These are phyloP conservation scores for Rhinella marina DNA, from an alignment of 2,797 vertebrate species.

Conservation along the genomic window DNA sequence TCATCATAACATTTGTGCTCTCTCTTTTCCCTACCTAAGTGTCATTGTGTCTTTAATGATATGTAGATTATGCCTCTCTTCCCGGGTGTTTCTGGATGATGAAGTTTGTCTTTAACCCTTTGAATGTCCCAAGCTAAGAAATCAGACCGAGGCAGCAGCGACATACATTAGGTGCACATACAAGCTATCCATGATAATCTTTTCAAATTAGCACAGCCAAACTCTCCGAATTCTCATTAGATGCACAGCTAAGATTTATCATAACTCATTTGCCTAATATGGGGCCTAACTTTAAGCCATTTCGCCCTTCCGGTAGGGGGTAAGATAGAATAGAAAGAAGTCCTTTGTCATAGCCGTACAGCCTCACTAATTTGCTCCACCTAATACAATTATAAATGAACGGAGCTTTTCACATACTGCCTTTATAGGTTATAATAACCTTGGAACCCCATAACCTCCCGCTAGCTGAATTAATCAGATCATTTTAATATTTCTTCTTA, in stretches of 20 bases:
- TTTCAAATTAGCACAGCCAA: conserved; percentile 85
- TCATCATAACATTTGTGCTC: conserved; percentile 24
- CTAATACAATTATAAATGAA: conserved; percentile 88
- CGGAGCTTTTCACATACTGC: conserved; percentile 80
- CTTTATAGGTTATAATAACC: conserved; percentile 87
- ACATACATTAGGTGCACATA: conserved; percentile 63
- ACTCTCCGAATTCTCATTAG: conserved; percentile 84
- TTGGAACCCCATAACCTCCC: conserved; percentile 83
- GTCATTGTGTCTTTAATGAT: conserved; percentile 65
- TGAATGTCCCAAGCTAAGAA: conserved; percentile 15
- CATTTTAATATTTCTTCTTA: conserved; percentile 86
- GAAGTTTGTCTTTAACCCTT: conserved; percentile 66
- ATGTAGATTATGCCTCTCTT: conserved; percentile 64
- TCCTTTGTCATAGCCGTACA: conserved; percentile 81
- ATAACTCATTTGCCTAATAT: conserved; percentile 90
- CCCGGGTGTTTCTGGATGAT: conserved; percentile 48
- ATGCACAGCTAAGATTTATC: conserved; percentile 86
- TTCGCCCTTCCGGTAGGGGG: conserved; percentile 82
- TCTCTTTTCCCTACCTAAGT: conserved; percentile 49
- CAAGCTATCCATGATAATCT: conserved; percentile 81
- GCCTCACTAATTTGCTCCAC: conserved; percentile 82
- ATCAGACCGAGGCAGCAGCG: neutral
- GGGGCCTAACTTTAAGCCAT: conserved; percentile 83
- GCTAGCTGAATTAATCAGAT: conserved; percentile 87
- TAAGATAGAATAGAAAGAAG: conserved; percentile 77